A percentile compares a stretch with the other conserved stretches of the same genome.
Evolutionary conservation across 2,797 vertebrate genomes (phyloP).

Genomic region (Alexandromys oeconomus): DNA sequence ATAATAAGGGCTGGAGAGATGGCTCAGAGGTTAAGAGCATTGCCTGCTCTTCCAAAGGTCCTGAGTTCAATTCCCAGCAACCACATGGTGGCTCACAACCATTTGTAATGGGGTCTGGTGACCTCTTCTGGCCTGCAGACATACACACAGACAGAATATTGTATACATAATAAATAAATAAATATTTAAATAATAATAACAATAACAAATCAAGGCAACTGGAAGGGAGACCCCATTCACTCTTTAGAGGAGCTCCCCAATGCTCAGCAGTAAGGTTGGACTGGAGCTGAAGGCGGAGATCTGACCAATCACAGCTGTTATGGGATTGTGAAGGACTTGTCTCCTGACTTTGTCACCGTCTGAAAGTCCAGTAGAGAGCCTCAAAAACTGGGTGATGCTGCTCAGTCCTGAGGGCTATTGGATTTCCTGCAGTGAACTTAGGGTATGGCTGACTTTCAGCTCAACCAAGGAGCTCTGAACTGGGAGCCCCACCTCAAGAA

Average conservation of each 20-base stretch:
- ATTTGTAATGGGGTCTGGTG: too few species aligned
- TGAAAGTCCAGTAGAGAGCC: not conserved
- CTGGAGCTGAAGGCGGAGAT: not conserved
- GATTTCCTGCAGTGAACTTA: not conserved
- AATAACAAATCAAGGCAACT: not conserved
- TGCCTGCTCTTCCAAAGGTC: too few species aligned
- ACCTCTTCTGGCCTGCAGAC: too few species aligned
- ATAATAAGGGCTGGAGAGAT: too few species aligned
- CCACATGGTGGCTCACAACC: too few species aligned
- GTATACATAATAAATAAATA: too few species aligned
- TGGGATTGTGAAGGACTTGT: not conserved
- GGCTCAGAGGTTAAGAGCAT: too few species aligned
- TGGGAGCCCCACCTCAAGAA: not conserved
- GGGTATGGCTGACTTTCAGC: not conserved
- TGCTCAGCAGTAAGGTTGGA: not conserved
- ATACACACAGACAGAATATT: too few species aligned
- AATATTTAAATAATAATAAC: too few species aligned
- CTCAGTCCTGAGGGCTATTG: not conserved
- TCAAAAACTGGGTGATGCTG: accelerated
- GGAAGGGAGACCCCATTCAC: not conserved
- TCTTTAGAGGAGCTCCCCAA: not conserved
- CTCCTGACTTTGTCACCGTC: not conserved
- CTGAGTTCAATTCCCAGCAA: too few species aligned
- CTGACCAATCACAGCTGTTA: not conserved
- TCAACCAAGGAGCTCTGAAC: not conserved